Evolutionary conservation across 2,113 vertebrate species (phyloP), one percentile per base, ranked within the genome.

Genomic region (Fregata magnificens): DNA sequence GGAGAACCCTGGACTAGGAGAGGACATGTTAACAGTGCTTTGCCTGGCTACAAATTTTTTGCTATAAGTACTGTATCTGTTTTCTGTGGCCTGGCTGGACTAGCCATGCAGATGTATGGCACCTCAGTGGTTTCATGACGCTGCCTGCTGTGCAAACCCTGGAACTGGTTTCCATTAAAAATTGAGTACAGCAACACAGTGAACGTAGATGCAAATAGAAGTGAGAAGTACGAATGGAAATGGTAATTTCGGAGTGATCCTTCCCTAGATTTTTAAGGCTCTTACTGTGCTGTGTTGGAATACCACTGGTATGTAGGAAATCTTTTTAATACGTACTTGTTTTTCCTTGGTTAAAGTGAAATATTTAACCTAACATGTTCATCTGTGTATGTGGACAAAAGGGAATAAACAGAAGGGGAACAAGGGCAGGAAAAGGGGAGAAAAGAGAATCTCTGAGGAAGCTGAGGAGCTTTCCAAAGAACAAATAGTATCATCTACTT

Each of bases 401-500:
- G 10, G 32, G 12, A 79, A 10, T 73, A 84, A 94, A 63, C 6
- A 62, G 32, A 82, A 93, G 6, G 16, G 18, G 65, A 31, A 45
- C 84, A 94, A 96, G 93, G 95, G 77, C 82, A 62, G 70, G 67
- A 40, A 80, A 94, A 91, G 90, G 50, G 53, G 65, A 84, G 84
- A 52, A 70, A 42, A 80, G 52, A 90, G 66, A 91, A 62, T 93
- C 38, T 65, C 31, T 5, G 28, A 67, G 71, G 69, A 94, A 77
- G 72, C 82, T 88, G 70, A 95, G 63, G 49, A 92, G 91, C 85
- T 95, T 88, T 95, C 59, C 28, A n/a, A 77, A 65, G 91, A 92
- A 52, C 88, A 87, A 88, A 94, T 94, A 86, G n/a, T 28, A 82
- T 91, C 86, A 91, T 94, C 95, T 96, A 88, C 82, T 96, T 94